These are phyloP conservation scores for Myotis brandtii DNA, from an alignment of 2,113 vertebrate species.

Conservation along the genomic window DNA sequence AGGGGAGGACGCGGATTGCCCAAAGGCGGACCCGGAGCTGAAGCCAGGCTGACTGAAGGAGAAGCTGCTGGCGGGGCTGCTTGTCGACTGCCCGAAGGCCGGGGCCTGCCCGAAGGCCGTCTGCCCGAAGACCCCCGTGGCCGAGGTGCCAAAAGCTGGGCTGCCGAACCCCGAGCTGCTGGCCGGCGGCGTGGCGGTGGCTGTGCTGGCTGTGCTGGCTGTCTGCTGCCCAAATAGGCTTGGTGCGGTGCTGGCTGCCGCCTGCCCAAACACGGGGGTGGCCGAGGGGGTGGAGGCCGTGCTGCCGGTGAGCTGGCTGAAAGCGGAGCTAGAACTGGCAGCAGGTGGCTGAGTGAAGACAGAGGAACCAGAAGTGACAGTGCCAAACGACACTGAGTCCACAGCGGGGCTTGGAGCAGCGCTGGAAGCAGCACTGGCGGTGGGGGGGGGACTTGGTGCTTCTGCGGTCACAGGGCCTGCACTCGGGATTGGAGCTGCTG, in stretches of 20 bases:
- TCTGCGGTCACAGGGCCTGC: conserved; percentile 51
- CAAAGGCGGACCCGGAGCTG: conserved; percentile 86
- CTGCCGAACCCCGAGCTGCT: conserved; percentile 85
- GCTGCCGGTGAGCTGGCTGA: conserved; percentile 83
- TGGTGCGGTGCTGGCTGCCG: conserved; percentile 75
- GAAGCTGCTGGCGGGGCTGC: conserved; percentile 87
- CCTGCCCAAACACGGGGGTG: conserved; percentile 82
- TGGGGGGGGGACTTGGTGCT: background rate
- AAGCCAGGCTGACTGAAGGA: conserved; percentile 88
- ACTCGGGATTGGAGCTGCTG: background rate
- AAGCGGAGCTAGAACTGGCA: conserved; percentile 82
- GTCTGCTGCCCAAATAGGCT: conserved; percentile 83
- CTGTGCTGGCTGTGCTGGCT: conserved; percentile 59
- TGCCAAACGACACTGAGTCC: conserved; percentile 72
- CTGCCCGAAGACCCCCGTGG: conserved; percentile 87
- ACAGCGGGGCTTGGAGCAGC: conserved; percentile 62
- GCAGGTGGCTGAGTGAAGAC: conserved; percentile 78
- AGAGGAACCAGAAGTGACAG: conserved; percentile 66
- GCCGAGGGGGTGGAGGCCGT: conserved; percentile 71
- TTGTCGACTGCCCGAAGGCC: conserved; percentile 89
- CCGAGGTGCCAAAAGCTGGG: conserved; percentile 83
- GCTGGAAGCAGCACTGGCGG: conserved; percentile 38
- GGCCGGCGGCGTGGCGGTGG: conserved; percentile 30
- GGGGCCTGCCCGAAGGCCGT: conserved; percentile 90
- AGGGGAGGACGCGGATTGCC: conserved; percentile 85